phyloP scores from a whole-genome alignment of 1,140 invertebrate species.

The Parasteatoda tepidariorum region DNA sequence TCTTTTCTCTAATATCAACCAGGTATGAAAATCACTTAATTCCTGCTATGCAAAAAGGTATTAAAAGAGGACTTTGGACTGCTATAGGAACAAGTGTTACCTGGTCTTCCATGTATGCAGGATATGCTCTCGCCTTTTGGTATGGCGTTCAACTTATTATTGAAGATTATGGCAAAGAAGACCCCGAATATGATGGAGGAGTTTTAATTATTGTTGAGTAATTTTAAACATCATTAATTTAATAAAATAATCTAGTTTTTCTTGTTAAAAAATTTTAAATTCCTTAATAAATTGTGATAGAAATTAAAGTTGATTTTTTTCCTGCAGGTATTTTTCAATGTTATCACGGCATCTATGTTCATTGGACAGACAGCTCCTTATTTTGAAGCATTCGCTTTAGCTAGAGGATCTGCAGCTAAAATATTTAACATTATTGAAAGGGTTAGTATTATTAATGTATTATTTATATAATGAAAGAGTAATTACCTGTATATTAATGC shows the following conservation, averaged over 20 bases:
- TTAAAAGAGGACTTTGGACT: constrained; percentile 78
- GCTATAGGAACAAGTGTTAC: constrained; percentile 75
- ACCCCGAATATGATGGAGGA: neutral
- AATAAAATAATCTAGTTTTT: neutral
- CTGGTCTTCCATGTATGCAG: constrained; percentile 78
- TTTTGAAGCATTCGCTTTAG: constrained; percentile 80
- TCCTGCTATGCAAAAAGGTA: constrained; percentile 75
- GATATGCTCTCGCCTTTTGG: constrained; percentile 86
- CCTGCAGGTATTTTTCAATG: constrained; percentile 80
- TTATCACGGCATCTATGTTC: constrained; percentile 86
- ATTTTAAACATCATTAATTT: neutral
- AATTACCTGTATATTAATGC: too few relatives aligned
- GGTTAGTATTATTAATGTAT: too few relatives aligned
- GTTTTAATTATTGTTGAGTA: constrained; percentile 7
- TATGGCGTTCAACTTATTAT: constrained; percentile 78
- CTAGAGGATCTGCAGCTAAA: constrained; percentile 80
- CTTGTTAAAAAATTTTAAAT: neutral
- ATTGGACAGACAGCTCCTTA: constrained; percentile 85
- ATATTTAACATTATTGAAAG: constrained; percentile 83
- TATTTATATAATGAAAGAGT: too few relatives aligned
- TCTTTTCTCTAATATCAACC: too few relatives aligned
- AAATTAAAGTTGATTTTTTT: neutral
- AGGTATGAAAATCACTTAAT: constrained; percentile 75
- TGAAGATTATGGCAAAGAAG: constrained; percentile 22
- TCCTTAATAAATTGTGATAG: neutral